Evolutionary conservation across 2,113 vertebrate species (phyloP).

Genomic region (Stegastes partitus): DNA sequence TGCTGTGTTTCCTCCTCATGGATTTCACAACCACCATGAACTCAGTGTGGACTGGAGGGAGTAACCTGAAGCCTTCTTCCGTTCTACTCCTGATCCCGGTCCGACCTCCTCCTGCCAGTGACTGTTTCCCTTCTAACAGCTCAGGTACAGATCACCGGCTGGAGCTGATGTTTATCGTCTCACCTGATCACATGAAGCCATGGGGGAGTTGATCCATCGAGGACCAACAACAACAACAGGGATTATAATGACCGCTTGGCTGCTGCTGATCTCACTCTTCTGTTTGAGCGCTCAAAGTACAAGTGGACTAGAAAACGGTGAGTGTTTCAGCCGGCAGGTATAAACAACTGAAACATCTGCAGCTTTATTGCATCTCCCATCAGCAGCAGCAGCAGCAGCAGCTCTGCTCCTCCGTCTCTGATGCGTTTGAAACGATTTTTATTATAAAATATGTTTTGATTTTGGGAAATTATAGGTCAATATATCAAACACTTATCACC

Average conservation of each 20-base stretch:
- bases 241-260: conserved; percentile 32
- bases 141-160: background rate
- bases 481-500: no score
- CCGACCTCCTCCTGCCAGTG: background rate
- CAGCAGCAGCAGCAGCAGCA: no score
- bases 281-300: conserved; percentile 19
- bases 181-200: background rate
- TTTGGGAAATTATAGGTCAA: no score
- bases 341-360: background rate
- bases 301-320: conserved; percentile 30
- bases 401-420: no score
- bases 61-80: conserved; percentile 7
- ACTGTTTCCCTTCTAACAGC: background rate
- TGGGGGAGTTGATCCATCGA: background rate
- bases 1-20: conserved; percentile 46
- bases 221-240: background rate
- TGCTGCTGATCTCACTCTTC: conserved; percentile 42
- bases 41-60: conserved; percentile 1
- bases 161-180: background rate
- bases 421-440: no score
- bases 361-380: background rate
- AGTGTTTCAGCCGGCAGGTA: conserved; percentile 22
- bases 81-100: background rate
- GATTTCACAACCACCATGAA: conserved; percentile 60
- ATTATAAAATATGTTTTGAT: no score